Evolutionary conservation across 2,888 invertebrate species (phyloP).

Genomic region (Epinotia bilunana): DNA sequence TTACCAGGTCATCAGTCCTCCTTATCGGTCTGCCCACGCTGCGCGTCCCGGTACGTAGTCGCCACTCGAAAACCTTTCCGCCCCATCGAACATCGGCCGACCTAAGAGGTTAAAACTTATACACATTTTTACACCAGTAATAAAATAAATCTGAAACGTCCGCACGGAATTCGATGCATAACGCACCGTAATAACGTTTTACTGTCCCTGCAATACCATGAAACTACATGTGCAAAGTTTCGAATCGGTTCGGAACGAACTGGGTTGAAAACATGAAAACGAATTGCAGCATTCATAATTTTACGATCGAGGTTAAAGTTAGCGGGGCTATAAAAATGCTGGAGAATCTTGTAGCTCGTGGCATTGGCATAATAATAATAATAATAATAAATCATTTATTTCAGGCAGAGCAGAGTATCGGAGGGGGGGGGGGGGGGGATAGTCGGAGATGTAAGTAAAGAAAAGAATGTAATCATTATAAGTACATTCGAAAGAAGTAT

Average conservation of each 20-base stretch:
- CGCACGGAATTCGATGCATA: not conserved
- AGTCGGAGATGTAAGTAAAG: too few species aligned
- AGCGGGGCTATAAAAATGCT: conserved; percentile 1
- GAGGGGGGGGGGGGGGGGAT: too few species aligned
- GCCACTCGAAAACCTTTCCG: too few species aligned
- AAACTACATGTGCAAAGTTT: conserved; percentile 20
- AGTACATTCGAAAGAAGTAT: too few species aligned
- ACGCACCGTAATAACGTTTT: conserved; percentile 15
- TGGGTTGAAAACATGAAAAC: conserved; percentile 26
- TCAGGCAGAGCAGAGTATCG: too few species aligned
- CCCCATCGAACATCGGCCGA: not conserved
- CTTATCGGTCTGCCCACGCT: too few species aligned
- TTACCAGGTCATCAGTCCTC: too few species aligned
- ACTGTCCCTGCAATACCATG: conserved; percentile 7
- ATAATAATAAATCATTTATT: too few species aligned
- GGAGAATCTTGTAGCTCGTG: not conserved
- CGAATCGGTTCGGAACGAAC: conserved; percentile 19
- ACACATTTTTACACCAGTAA: not conserved
- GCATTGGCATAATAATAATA: too few species aligned
- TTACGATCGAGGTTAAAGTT: conserved; percentile 20
- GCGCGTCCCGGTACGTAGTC: too few species aligned
- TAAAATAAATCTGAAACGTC: conserved; percentile 6
- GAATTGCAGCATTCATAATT: conserved; percentile 25
- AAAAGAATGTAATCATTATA: too few species aligned
- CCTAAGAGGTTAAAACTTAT: not conserved